Evolutionary conservation across 1,140 invertebrate species (phyloP).

Genomic region (Frieseomelitta varia): DNA sequence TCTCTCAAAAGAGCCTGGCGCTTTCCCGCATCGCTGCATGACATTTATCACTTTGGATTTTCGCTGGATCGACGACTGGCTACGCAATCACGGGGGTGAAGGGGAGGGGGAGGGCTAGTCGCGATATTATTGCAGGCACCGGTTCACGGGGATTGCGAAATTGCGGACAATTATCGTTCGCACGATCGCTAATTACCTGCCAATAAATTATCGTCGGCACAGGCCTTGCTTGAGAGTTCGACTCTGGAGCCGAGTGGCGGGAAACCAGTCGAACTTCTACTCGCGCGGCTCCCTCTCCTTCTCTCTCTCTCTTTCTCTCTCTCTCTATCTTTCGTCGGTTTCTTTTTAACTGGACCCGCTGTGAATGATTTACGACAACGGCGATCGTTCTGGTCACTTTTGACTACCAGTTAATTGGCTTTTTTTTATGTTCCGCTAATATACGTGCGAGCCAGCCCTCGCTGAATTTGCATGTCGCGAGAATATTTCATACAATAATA

Average conservation of each 20-base stretch:
- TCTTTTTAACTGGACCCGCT: constrained; percentile 34
- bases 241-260: neutral
- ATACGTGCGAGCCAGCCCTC: neutral
- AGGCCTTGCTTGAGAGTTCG: constrained; percentile 7
- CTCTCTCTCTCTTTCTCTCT: neutral
- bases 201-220: constrained; percentile 40
- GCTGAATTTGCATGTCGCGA: neutral
- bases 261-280: constrained; percentile 33
- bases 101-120: neutral
- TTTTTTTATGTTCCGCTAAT: constrained; percentile 23
- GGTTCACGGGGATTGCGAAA: constrained; percentile 34
- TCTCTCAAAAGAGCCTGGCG: no score
- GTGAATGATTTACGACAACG: constrained; percentile 29
- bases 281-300: no score
- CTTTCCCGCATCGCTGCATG: neutral
- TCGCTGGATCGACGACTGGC: constrained; percentile 22
- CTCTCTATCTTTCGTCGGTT: neutral
- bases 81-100: constrained; percentile 1
- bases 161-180: constrained; percentile 56
- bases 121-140: constrained; percentile 8
- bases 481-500: no score
- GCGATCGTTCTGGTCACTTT: constrained; percentile 12
- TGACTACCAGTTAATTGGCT: constrained; percentile 32
- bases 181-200: constrained; percentile 50
- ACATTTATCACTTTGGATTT: constrained; percentile 16